A percentile compares a stretch with the other conserved stretches of the same genome.
Evolutionary conservation across 2,888 invertebrate species (phyloP).

Genomic region (Drosophila nigricruria): DNA sequence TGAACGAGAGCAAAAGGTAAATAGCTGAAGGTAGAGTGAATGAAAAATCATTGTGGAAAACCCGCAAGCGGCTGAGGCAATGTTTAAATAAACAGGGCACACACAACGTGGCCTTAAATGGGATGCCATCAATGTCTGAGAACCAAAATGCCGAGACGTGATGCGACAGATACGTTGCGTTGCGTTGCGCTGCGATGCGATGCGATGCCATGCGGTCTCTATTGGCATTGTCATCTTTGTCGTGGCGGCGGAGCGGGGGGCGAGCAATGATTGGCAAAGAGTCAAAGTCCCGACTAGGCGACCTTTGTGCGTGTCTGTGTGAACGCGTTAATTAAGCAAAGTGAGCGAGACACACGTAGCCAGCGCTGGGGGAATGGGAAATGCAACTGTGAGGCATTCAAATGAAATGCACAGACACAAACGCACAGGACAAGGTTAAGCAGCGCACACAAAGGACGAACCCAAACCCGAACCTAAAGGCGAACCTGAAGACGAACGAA

Average conservation of each 20-base stretch:
- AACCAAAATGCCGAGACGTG: constrained; percentile 66
- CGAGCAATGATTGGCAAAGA: constrained; percentile 80
- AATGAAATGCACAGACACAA: constrained; percentile 68
- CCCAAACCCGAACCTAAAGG: constrained; percentile 1
- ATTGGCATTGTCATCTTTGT: constrained; percentile 66
- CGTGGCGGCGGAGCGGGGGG: not conserved
- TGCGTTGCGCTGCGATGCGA: constrained; percentile 36
- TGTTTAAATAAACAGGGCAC: constrained; percentile 69
- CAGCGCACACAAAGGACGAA: constrained; percentile 62
- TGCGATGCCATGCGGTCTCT: constrained; percentile 56
- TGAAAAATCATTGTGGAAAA: constrained; percentile 68
- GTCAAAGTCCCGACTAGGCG: constrained; percentile 70
- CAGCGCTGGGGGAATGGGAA: constrained; percentile 16
- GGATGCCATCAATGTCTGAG: constrained; percentile 61
- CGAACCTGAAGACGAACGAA: not conserved
- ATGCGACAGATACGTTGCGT: constrained; percentile 66
- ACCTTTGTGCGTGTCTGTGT: constrained; percentile 66
- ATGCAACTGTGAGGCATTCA: constrained; percentile 62
- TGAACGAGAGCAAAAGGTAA: constrained; percentile 65
- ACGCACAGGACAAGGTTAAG: constrained; percentile 24
- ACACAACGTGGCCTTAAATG: constrained; percentile 55
- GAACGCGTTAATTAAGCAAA: constrained; percentile 80
- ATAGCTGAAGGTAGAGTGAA: constrained; percentile 48
- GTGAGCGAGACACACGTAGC: constrained; percentile 77
- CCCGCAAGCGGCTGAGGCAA: constrained; percentile 34